Conservation (phyloP, 2,888 invertebrate genomes). For the Arenicola marina region DNA sequence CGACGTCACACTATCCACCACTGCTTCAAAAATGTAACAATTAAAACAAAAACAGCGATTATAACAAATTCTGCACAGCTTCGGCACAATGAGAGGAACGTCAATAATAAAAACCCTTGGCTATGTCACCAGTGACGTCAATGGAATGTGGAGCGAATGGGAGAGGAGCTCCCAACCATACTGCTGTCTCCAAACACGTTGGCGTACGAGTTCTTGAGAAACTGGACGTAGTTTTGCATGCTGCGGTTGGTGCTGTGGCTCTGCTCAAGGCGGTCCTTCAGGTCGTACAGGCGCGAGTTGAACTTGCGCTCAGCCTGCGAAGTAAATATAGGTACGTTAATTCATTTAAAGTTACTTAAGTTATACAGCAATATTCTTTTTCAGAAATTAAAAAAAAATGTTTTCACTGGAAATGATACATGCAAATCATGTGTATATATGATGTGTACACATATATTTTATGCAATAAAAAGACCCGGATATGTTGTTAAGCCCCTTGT, state of each 20-base stretch:
- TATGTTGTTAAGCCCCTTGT: no score
- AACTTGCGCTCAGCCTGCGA: slow-evolving; percentile 55
- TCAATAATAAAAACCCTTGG: neutral
- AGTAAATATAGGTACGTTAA: neutral
- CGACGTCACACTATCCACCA: no score
- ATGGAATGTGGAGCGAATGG: neutral
- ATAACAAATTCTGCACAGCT: no score
- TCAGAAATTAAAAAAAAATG: no score
- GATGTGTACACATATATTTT: no score
- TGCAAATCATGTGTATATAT: no score
- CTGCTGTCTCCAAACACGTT: slow-evolving; percentile 57
- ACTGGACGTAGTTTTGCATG: slow-evolving; percentile 62
- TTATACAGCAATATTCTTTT: no score
- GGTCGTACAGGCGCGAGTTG: slow-evolving; percentile 56
- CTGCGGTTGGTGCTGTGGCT: slow-evolving; percentile 59
- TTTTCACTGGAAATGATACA: no score
- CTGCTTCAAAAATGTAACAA: no score
- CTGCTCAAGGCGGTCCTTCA: slow-evolving; percentile 60
- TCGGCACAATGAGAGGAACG: neutral
- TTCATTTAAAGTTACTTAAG: neutral
- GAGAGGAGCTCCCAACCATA: slow-evolving; percentile 1
- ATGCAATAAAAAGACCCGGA: no score
- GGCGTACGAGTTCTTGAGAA: slow-evolving; percentile 60
- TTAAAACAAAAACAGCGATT: no score
- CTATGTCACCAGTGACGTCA: neutral